These are phyloP conservation scores for Plectrocnemia conspersa DNA, from an alignment of 1,140 invertebrate species.

Conservation along the genomic window DNA sequence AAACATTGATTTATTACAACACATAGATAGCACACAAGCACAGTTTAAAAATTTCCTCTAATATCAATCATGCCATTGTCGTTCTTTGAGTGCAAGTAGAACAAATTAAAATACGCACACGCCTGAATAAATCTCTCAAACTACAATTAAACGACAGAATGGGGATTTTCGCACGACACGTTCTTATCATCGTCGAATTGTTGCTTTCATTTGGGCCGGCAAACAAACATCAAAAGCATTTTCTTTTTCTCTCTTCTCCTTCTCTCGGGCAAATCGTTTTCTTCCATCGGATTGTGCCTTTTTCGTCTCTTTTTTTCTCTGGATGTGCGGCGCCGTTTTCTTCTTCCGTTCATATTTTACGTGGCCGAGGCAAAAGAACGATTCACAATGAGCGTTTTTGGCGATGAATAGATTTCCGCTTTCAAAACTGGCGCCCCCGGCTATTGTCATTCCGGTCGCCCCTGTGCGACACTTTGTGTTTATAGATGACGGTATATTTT, in stretches of 20 bases:
- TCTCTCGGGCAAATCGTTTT: slow-evolving; percentile 4
- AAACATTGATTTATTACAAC: too few relatives aligned
- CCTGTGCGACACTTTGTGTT: slow-evolving; percentile 13
- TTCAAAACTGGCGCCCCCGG: slow-evolving; percentile 9
- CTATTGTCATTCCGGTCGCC: slow-evolving; percentile 15
- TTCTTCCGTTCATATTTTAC: slow-evolving; percentile 10
- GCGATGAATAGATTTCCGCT: slow-evolving; percentile 20
- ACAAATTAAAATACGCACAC: too few relatives aligned
- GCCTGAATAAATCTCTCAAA: too few relatives aligned
- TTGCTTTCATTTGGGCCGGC: slow-evolving; percentile 7
- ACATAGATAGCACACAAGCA: too few relatives aligned
- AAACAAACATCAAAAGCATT: slow-evolving; percentile 7
- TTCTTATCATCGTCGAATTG: neutral
- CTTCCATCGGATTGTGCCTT: neutral
- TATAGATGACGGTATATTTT: too few relatives aligned
- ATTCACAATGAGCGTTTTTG: slow-evolving; percentile 18
- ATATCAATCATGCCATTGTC: too few relatives aligned
- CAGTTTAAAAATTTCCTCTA: too few relatives aligned
- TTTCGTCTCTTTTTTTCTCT: neutral
- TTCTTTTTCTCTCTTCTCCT: neutral
- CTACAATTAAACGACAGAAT: too few relatives aligned
- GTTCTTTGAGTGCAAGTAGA: too few relatives aligned
- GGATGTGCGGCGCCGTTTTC: neutral
- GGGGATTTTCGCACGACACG: too few relatives aligned
- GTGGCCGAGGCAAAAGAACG: slow-evolving; percentile 6